Percentiles rank a stretch among this genome's conserved stretches.
Conservation (phyloP, 2,113 vertebrate genomes). For the Rhineura floridana region DNA sequence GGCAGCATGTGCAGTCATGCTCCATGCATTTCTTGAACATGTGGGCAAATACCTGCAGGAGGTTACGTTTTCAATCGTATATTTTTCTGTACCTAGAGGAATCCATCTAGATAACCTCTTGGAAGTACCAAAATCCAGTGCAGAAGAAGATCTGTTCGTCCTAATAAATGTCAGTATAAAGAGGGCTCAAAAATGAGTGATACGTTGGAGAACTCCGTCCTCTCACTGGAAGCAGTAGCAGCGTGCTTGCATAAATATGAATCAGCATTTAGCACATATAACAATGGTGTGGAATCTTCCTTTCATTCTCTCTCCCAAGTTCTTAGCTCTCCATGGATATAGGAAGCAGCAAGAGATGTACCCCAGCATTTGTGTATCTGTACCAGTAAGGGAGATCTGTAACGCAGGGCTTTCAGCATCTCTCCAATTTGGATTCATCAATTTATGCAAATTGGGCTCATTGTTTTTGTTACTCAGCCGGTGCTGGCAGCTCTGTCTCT, state of each 20-base stretch:
- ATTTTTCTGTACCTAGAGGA: background rate
- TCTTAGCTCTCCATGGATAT: background rate
- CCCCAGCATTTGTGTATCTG: background rate
- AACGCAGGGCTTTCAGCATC: background rate
- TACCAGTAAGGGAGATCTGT: background rate
- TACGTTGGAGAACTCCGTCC: background rate
- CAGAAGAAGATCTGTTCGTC: background rate
- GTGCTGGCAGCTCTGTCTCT: background rate
- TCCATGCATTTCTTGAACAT: background rate
- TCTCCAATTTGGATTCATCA: constrained; percentile 4
- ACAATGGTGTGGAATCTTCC: background rate
- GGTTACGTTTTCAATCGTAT: background rate
- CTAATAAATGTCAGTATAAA: background rate
- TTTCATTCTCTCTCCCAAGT: background rate
- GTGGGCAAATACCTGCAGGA: background rate
- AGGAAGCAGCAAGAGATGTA: background rate
- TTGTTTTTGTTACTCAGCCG: constrained; percentile 3
- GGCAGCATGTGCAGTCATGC: background rate
- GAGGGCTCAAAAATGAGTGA: background rate
- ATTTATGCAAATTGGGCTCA: constrained; percentile 20
- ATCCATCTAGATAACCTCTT: background rate
- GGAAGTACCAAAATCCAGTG: background rate
- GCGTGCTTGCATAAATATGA: background rate
- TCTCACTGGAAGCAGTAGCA: background rate
- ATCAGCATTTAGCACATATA: background rate